Evolutionary conservation across 2,797 vertebrate species (phyloP).

Genomic region (Balearica regulorum): DNA sequence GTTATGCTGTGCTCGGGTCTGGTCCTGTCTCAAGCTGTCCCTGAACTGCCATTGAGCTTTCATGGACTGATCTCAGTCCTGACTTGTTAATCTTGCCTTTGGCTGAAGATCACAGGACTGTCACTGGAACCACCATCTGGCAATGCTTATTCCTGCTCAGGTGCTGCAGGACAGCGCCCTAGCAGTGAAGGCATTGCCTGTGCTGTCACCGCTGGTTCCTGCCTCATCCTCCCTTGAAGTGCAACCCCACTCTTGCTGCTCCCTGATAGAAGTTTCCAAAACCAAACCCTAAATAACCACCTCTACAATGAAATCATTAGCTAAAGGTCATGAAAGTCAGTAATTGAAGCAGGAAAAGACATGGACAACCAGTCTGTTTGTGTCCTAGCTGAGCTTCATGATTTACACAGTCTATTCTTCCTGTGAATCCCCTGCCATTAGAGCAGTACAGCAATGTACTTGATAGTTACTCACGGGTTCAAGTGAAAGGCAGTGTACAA

Average conservation of each 20-base stretch:
- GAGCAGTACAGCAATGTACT: background rate
- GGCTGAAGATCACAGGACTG: background rate
- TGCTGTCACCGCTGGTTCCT: background rate
- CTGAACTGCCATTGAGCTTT: background rate
- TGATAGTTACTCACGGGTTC: background rate
- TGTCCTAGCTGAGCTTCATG: background rate
- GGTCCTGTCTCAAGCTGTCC: background rate
- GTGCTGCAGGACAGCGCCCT: background rate
- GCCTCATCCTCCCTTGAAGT: background rate
- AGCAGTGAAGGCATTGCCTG: background rate
- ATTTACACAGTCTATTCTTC: background rate
- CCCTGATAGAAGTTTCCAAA: background rate
- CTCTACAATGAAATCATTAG: background rate
- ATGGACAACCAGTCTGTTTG: background rate
- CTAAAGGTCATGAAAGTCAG: background rate
- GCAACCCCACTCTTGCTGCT: background rate
- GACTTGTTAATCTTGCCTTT: background rate
- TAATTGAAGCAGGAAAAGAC: background rate
- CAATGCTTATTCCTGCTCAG: background rate
- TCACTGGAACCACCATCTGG: background rate
- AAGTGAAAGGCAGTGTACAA: background rate
- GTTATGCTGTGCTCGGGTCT: background rate
- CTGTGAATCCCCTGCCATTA: background rate
- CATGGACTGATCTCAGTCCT: background rate
- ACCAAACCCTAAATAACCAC: background rate